Evolutionary conservation across 2,888 invertebrate species (phyloP).

Genomic region (Cheilosia pagana): DNA sequence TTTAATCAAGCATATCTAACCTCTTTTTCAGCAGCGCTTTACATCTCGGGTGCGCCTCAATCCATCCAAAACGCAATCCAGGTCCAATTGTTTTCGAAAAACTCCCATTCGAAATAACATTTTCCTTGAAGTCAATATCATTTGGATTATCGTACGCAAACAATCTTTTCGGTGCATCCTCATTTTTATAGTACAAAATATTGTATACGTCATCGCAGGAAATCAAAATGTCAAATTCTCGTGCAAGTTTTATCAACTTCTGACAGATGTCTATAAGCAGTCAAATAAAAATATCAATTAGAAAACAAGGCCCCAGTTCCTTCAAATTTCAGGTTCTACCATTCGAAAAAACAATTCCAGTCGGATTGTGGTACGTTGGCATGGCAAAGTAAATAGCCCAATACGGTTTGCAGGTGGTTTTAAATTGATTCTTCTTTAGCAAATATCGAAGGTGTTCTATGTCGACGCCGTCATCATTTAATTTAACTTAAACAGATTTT

Average conservation of each 20-base stretch:
- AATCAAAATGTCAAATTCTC: slow-evolving; percentile 83
- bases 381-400: slow-evolving; percentile 86
- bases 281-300: not conserved
- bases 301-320: not conserved
- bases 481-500: slow-evolving; percentile 82
- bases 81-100: slow-evolving; percentile 88
- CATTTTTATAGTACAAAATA: slow-evolving; percentile 84
- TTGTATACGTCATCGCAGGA: slow-evolving; percentile 88
- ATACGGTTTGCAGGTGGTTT: slow-evolving; percentile 83
- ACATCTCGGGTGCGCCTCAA: slow-evolving; percentile 85
- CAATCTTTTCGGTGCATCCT: slow-evolving; percentile 84
- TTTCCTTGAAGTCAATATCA: slow-evolving; percentile 83
- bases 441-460: slow-evolving; percentile 83
- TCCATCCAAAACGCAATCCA: slow-evolving; percentile 87
- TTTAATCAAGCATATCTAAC: not conserved
- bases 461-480: slow-evolving; percentile 85
- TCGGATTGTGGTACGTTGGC: slow-evolving; percentile 86
- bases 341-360: slow-evolving; percentile 84
- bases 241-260: slow-evolving; percentile 83
- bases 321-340: slow-evolving; percentile 78
- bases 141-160: slow-evolving; percentile 84
- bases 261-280: slow-evolving; percentile 81
- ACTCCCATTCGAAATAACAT: slow-evolving; percentile 86
- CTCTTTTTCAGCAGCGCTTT: slow-evolving; percentile 82
- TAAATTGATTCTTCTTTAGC: slow-evolving; percentile 80